These are phyloP conservation scores for Colletes gigas DNA, from an alignment of 1,140 invertebrate species.

Conservation along the genomic window DNA sequence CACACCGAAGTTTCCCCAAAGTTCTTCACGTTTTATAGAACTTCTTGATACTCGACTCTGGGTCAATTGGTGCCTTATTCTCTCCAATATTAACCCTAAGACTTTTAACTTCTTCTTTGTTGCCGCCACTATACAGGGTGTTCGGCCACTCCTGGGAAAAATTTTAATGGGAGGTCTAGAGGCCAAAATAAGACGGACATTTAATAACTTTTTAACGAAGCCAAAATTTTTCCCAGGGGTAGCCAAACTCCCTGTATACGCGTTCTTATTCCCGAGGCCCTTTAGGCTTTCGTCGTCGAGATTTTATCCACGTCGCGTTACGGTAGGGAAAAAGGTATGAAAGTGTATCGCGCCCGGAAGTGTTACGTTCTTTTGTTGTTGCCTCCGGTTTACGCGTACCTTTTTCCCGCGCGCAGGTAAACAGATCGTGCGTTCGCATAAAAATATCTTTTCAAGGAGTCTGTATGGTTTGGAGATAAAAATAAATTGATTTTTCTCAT, in stretches of 20 bases:
- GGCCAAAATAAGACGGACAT: no score
- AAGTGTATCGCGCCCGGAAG: background rate
- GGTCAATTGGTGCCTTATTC: background rate
- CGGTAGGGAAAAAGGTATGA: background rate
- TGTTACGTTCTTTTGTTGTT: conserved; percentile 5
- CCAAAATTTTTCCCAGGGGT: no score
- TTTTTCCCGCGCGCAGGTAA: background rate
- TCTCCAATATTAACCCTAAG: background rate
- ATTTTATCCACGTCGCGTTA: background rate
- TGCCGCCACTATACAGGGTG: background rate
- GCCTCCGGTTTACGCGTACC: no score
- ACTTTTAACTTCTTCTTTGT: background rate
- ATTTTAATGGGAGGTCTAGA: no score
- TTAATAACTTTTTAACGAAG: no score
- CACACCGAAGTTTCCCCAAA: background rate
- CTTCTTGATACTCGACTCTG: background rate
- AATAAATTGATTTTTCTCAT: no score
- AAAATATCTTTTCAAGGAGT: background rate
- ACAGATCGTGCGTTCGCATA: conserved; percentile 1
- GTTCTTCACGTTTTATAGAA: background rate
- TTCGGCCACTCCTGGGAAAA: no score
- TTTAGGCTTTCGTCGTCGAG: background rate
- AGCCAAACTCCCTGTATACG: no score
- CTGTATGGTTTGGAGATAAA: no score
- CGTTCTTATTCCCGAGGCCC: background rate